A percentile compares a stretch with the other conserved stretches of the same genome.
These are phyloP conservation scores for Nebria brevicollis DNA, from an alignment of 2,888 invertebrate species.

Conservation along the genomic window DNA sequence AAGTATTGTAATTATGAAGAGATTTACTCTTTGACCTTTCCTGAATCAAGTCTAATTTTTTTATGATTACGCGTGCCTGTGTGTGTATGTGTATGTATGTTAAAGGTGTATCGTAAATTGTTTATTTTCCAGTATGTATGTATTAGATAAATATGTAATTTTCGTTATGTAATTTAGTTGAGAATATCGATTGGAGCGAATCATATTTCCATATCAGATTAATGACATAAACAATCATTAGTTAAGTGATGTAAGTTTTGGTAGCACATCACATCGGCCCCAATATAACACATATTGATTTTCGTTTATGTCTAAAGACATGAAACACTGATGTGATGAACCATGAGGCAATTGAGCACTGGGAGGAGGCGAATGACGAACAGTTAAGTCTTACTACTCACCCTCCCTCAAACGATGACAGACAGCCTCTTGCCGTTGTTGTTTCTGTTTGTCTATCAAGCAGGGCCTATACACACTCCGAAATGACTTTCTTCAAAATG, in stretches of 20 bases:
- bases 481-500: constrained; percentile 11
- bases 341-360: background rate
- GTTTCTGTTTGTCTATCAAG: constrained; percentile 23
- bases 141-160: background rate
- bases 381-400: background rate
- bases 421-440: background rate
- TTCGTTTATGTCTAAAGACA: constrained; percentile 13
- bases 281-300: constrained; percentile 7
- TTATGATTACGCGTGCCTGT: no score
- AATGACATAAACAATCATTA: background rate
- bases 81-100: no score
- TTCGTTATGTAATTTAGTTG: background rate
- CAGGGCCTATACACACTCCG: background rate
- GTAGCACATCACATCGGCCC: background rate
- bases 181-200: background rate
- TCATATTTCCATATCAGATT: constrained; percentile 1
- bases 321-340: background rate
- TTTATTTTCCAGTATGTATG: background rate
- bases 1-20: no score
- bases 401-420: background rate
- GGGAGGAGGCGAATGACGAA: background rate
- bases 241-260: constrained; percentile 1
- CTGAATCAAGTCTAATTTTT: no score
- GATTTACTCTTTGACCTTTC: no score
- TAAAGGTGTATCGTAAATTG: no score